Evolutionary conservation across 2,797 vertebrate species (phyloP).

Genomic region (Etheostoma perlongum): DNA sequence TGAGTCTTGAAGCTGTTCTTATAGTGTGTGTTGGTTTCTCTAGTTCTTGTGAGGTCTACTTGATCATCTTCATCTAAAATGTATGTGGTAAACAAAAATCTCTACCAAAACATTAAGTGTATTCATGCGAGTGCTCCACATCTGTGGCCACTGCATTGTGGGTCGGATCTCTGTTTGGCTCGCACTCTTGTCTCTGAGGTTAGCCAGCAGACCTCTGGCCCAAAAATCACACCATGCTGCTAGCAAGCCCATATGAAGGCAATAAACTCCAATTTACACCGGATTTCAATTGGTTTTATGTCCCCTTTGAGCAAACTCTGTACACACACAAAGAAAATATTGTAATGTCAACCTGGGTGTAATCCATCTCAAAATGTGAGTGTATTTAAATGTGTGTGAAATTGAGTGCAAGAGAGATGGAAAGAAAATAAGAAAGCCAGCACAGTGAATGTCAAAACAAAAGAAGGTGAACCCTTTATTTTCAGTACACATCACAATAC

Average conservation of each 20-base stretch:
- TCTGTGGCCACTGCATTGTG: slow-evolving; percentile 57
- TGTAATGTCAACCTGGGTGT: slow-evolving; percentile 28
- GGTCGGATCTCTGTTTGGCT: slow-evolving; percentile 67
- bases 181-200: slow-evolving; percentile 72
- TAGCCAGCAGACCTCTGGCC: slow-evolving; percentile 55
- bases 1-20: slow-evolving; percentile 12
- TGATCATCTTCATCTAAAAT: slow-evolving; percentile 42
- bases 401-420: slow-evolving; percentile 5
- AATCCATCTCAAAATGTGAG: slow-evolving; percentile 16
- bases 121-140: slow-evolving; percentile 47
- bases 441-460: slow-evolving; percentile 49
- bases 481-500: slow-evolving; percentile 66
- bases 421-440: slow-evolving; percentile 38
- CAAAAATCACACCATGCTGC: slow-evolving; percentile 62
- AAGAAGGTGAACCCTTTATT: slow-evolving; percentile 73
- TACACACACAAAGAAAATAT: slow-evolving; percentile 51
- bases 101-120: slow-evolving; percentile 45
- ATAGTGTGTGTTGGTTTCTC: background rate
- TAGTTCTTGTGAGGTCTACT: slow-evolving; percentile 34
- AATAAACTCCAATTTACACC: slow-evolving; percentile 70
- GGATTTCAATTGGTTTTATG: slow-evolving; percentile 53
- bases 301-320: slow-evolving; percentile 28
- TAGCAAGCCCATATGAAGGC: slow-evolving; percentile 67
- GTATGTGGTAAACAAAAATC: slow-evolving; percentile 57
- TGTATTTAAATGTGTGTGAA: background rate